A percentile compares a stretch with the other conserved stretches of the same genome.
These are phyloP conservation scores for Acrossocheilus fasciatus DNA, from an alignment of 2,797 vertebrate species.

Conservation along the genomic window DNA sequence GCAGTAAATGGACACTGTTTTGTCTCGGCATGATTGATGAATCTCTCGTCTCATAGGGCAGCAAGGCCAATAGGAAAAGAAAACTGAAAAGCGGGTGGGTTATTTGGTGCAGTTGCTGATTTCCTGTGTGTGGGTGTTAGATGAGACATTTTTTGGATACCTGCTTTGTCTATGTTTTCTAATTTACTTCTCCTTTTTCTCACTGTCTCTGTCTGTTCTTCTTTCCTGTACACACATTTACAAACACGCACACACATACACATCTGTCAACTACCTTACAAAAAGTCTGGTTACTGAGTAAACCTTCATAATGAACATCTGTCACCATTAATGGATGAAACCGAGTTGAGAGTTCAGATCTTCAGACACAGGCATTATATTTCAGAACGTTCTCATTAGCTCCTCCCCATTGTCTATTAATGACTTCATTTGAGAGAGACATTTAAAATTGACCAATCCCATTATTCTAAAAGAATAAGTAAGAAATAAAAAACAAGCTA, in stretches of 20 bases:
- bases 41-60: slow-evolving; percentile 10
- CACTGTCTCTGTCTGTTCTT: not conserved
- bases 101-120: not conserved
- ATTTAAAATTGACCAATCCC: not conserved
- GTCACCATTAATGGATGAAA: slow-evolving; percentile 60
- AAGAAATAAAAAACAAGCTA: not conserved
- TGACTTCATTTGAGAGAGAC: not conserved
- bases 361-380: slow-evolving; percentile 12
- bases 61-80: slow-evolving; percentile 10
- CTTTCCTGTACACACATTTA: slow-evolving; percentile 6
- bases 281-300: slow-evolving; percentile 53
- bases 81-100: not conserved
- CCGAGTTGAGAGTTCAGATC: slow-evolving; percentile 51
- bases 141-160: slow-evolving; percentile 13
- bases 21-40: slow-evolving; percentile 47
- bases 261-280: slow-evolving; percentile 52
- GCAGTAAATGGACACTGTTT: slow-evolving; percentile 34
- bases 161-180: slow-evolving; percentile 25
- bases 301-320: slow-evolving; percentile 62
- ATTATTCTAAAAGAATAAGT: not conserved
- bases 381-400: slow-evolving; percentile 15
- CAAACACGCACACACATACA: slow-evolving; percentile 39
- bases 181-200: slow-evolving; percentile 18
- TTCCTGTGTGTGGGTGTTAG: slow-evolving; percentile 42
- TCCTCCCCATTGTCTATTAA: slow-evolving; percentile 1